Conservation (phyloP, 2,797 vertebrate genomes). For the Onychomys torridus region DNA sequence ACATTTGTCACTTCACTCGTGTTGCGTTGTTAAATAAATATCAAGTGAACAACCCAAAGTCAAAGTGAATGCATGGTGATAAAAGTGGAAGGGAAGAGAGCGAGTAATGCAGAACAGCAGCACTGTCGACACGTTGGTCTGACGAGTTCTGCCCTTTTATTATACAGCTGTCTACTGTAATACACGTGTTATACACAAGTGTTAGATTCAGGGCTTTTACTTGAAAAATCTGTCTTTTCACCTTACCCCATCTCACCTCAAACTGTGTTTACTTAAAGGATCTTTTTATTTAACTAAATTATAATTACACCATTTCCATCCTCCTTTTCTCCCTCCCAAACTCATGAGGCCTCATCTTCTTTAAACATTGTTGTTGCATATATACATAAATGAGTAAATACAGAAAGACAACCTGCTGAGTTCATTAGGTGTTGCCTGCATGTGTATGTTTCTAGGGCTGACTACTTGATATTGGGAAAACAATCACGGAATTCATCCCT, state of each 20-base stretch:
- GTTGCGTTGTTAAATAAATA: background rate
- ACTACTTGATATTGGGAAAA: background rate
- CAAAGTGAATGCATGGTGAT: too few species aligned
- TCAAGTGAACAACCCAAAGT: background rate
- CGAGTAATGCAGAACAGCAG: background rate
- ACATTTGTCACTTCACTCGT: background rate
- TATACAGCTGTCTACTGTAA: background rate
- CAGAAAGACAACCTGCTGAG: background rate
- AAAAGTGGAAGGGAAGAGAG: background rate
- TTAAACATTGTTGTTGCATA: background rate
- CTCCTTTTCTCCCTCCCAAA: background rate
- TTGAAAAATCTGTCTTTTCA: background rate
- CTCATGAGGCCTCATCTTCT: background rate
- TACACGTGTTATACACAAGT: fast-evolving
- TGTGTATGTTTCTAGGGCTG: background rate
- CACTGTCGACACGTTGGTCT: background rate
- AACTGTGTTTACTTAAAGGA: background rate
- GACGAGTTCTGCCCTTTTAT: too few species aligned
- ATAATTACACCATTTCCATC: background rate
- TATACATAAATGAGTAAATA: background rate
- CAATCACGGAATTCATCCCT: background rate
- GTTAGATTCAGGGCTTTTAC: background rate
- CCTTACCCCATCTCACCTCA: background rate
- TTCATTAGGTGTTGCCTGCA: background rate
- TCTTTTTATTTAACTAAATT: background rate